Evolutionary conservation across 2,113 vertebrate genomes (phyloP).

Genomic region (Mohoua ochrocephala): DNA sequence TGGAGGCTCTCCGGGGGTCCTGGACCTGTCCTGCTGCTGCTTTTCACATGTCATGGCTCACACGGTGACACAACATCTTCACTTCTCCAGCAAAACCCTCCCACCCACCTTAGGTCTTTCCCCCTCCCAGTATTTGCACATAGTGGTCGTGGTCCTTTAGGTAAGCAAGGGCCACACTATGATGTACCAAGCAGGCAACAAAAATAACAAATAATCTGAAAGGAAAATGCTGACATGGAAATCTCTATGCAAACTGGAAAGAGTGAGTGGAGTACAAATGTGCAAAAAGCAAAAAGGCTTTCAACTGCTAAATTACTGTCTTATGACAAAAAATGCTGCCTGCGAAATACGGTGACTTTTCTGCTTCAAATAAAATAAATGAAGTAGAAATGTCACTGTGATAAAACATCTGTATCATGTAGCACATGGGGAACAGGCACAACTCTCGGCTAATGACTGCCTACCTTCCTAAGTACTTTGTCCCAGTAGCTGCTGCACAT

Average conservation of each 20-base stretch:
- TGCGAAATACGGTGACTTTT: background rate
- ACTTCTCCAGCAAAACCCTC: background rate
- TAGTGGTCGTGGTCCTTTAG: background rate
- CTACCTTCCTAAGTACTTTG: background rate
- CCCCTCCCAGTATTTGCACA: background rate
- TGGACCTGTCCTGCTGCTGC: background rate
- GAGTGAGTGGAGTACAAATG: background rate
- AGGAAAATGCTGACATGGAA: background rate
- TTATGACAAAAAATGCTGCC: background rate
- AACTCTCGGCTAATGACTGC: background rate
- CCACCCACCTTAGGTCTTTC: rapidly evolving
- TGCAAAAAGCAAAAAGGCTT: background rate
- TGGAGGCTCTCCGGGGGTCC: background rate
- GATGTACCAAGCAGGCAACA: background rate
- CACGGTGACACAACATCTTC: rapidly evolving
- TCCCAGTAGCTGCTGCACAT: background rate
- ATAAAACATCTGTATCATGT: background rate
- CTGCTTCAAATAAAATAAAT: background rate
- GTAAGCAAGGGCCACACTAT: background rate
- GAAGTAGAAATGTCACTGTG: background rate
- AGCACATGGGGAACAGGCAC: background rate
- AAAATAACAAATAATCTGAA: background rate
- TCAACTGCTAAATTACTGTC: background rate
- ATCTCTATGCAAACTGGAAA: background rate
- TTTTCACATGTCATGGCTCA: background rate